phyloP scores from a whole-genome alignment of 2,113 vertebrate species.

The Holacanthus passer region DNA sequence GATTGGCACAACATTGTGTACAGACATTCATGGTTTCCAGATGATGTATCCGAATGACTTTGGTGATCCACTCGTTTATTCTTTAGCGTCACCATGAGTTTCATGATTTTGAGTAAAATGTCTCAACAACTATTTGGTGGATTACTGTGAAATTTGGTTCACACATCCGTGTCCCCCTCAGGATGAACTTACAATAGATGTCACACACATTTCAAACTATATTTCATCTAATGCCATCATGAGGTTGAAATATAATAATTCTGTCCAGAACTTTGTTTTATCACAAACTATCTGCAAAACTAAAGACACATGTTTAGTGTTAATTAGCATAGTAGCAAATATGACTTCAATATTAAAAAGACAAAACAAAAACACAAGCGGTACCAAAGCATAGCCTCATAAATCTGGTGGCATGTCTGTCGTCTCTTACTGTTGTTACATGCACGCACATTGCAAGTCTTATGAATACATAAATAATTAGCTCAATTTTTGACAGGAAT shows the following conservation, averaged over 20 bases:
- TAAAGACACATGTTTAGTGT: too few relatives aligned
- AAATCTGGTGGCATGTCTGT: too few relatives aligned
- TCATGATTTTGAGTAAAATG: not conserved
- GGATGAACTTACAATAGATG: too few relatives aligned
- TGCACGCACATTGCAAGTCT: not conserved
- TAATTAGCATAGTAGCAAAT: too few relatives aligned
- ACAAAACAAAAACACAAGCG: too few relatives aligned
- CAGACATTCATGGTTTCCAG: not conserved
- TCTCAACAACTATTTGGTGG: not conserved
- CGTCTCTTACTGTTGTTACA: not conserved
- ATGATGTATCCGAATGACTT: not conserved
- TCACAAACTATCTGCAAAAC: too few relatives aligned
- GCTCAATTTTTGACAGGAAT: not conserved
- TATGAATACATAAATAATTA: not conserved
- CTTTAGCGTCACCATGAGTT: not conserved
- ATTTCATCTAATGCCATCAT: too few relatives aligned
- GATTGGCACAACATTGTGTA: not conserved
- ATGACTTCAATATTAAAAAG: too few relatives aligned
- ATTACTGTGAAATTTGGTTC: not conserved
- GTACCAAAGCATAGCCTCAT: too few relatives aligned
- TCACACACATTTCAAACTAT: too few relatives aligned
- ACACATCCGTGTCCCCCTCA: not conserved
- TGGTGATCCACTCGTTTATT: not conserved
- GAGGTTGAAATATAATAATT: too few relatives aligned
- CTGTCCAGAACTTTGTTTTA: too few relatives aligned